Evolutionary conservation across 2,797 vertebrate genomes (phyloP).

Genomic region (Lateolabrax maculatus): DNA sequence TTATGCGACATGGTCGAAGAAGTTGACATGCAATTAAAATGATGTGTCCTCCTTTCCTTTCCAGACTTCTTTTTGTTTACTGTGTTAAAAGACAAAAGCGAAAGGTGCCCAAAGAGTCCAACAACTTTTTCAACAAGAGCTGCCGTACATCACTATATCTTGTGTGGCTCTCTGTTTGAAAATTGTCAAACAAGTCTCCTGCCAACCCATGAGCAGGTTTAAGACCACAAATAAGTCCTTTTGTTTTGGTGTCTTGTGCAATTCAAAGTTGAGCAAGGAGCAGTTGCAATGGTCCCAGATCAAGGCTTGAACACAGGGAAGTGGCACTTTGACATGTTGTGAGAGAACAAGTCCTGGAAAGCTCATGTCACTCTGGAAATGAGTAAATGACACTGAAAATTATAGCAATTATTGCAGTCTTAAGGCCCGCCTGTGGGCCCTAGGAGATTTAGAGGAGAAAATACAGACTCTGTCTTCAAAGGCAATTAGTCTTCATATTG

Average conservation of each 20-base stretch:
- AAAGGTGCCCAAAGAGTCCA: not conserved
- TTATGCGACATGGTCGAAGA: slow-evolving; percentile 20
- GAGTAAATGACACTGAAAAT: slow-evolving; percentile 76
- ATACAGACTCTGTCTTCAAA: slow-evolving; percentile 84
- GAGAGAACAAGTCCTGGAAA: slow-evolving; percentile 37
- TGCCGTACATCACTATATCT: not conserved
- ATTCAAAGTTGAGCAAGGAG: slow-evolving; percentile 30
- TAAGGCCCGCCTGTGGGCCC: slow-evolving; percentile 71
- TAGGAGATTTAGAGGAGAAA: slow-evolving; percentile 80
- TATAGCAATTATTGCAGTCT: slow-evolving; percentile 78
- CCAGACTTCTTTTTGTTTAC: not conserved
- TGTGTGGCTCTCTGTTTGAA: not conserved
- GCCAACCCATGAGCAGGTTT: not conserved
- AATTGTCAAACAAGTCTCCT: not conserved
- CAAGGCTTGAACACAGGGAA: slow-evolving; percentile 2
- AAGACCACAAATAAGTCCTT: not conserved
- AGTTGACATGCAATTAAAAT: slow-evolving; percentile 37
- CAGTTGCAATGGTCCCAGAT: slow-evolving; percentile 12
- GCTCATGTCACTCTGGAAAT: slow-evolving; percentile 64
- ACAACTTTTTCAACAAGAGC: not conserved
- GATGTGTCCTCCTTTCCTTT: not conserved
- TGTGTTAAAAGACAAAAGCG: not conserved
- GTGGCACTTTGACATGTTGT: slow-evolving; percentile 5
- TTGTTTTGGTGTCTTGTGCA: slow-evolving; percentile 10
- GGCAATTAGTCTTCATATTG: slow-evolving; percentile 90